Evolutionary conservation across 53 echinoderm and acorn worm species (phyloP).

Genomic region (Luidia sarsii): DNA sequence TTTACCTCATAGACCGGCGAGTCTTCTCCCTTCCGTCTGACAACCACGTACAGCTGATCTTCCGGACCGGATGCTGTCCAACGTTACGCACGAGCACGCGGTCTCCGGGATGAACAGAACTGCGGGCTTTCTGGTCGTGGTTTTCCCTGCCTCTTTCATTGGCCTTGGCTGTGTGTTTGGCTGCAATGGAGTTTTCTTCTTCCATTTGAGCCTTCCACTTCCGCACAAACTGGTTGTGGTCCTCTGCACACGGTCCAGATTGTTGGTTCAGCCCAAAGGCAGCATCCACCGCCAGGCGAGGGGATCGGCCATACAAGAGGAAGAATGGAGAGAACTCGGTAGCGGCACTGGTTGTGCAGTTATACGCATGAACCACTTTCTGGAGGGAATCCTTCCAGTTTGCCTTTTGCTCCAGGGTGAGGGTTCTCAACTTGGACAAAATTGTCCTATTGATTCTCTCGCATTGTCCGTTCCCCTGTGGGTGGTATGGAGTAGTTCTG

Average conservation of each 20-base stretch:
- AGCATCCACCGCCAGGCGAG: constrained; percentile 20
- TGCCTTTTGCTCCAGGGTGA: background rate
- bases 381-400: constrained; percentile 1
- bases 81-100: constrained; percentile 65
- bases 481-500: constrained; percentile 49
- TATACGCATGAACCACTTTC: constrained; percentile 43
- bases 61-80: constrained; percentile 53
- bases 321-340: constrained; percentile 48
- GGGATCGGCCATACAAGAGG: constrained; percentile 26
- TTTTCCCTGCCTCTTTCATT: constrained; percentile 37
- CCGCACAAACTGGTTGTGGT: constrained; percentile 11
- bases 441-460: constrained; percentile 45
- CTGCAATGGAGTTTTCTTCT: constrained; percentile 32
- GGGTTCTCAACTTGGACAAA: constrained; percentile 4
- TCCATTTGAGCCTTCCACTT: constrained; percentile 20
- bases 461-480: constrained; percentile 34
- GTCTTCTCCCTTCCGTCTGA: background rate
- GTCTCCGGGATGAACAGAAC: constrained; percentile 57
- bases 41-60: constrained; percentile 42
- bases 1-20: constrained; percentile 30
- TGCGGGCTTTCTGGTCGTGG: constrained; percentile 29
- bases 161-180: too few relatives aligned
- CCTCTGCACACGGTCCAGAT: background rate
- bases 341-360: constrained; percentile 9
- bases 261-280: constrained; percentile 10